Conservation (phyloP, 1,140 invertebrate species). For the Caligus rogercresseyi region DNA sequence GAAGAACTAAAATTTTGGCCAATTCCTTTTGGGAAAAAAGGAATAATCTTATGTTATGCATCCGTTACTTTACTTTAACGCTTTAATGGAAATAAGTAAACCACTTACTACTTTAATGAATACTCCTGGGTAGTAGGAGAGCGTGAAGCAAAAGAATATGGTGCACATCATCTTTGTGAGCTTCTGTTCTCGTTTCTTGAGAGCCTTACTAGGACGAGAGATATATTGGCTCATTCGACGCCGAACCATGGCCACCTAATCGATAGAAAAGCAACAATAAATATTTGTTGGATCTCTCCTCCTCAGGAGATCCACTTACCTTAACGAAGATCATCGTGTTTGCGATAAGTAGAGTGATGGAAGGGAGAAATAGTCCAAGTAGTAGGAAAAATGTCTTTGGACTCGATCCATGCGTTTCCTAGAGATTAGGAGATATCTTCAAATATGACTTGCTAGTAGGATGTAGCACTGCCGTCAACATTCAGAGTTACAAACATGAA, state of each 20-base stretch:
- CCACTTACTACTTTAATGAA: conserved; percentile 9
- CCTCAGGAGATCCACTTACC: conserved; percentile 6
- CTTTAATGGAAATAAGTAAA: not conserved
- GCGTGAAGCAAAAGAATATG: conserved; percentile 5
- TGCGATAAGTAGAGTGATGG: conserved; percentile 1
- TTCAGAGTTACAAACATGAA: too few species aligned
- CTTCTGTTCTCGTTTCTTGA: conserved; percentile 8
- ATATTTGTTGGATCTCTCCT: too few species aligned
- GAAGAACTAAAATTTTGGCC: too few species aligned
- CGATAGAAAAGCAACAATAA: not conserved
- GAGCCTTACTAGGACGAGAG: not conserved
- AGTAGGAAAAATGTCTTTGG: conserved; percentile 2
- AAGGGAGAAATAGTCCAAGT: not conserved
- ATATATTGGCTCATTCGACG: conserved; percentile 2
- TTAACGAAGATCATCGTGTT: conserved; percentile 14
- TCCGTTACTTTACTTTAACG: too few species aligned
- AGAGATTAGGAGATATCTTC: too few species aligned
- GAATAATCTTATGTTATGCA: too few species aligned
- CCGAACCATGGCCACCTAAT: conserved; percentile 3
- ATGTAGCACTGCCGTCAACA: too few species aligned
- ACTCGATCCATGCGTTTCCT: not conserved
- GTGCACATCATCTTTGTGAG: conserved; percentile 12
- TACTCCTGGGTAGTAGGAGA: not conserved
- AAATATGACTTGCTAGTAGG: too few species aligned
- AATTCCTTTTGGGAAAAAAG: too few species aligned